A percentile compares a stretch with the other conserved stretches of the same genome.
These are phyloP conservation scores for Acronicta alni DNA, from an alignment of 2,888 invertebrate genomes.

Conservation along the genomic window DNA sequence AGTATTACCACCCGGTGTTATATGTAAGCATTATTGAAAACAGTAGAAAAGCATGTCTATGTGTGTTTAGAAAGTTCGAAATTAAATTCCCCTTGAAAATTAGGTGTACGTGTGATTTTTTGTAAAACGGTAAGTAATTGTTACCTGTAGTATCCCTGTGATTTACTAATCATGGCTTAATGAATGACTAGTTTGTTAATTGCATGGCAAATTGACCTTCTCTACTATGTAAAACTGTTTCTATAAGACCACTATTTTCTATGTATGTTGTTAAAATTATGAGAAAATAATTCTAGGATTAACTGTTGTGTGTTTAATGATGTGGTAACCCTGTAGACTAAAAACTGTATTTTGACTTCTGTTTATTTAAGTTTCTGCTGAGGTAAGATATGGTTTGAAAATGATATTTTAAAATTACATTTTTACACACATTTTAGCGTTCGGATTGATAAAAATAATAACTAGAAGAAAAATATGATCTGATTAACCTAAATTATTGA, in stretches of 20 bases:
- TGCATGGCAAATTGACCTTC: conserved; percentile 61
- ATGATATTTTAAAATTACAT: too few relatives aligned
- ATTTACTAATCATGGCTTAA: conserved; percentile 46
- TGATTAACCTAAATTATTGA: too few relatives aligned
- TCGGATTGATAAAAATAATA: too few relatives aligned
- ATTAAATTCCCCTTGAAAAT: conserved; percentile 65
- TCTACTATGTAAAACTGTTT: conserved; percentile 17
- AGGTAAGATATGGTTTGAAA: too few relatives aligned
- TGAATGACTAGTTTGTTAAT: conserved; percentile 54
- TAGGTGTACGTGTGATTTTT: conserved; percentile 79
- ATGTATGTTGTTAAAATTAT: conserved; percentile 13
- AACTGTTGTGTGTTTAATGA: conserved; percentile 1
- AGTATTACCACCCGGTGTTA: conserved; percentile 78
- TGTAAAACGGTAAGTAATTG: conserved; percentile 78
- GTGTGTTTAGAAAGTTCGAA: conserved; percentile 80
- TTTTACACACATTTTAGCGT: too few relatives aligned
- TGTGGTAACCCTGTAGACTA: background rate
- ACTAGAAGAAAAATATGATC: too few relatives aligned
- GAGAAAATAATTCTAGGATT: conserved; percentile 3
- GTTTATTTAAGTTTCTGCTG: too few relatives aligned
- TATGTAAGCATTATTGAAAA: conserved; percentile 83
- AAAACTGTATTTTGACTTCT: too few relatives aligned
- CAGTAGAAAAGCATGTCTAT: conserved; percentile 82
- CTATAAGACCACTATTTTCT: conserved; percentile 12
- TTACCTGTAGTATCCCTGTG: conserved; percentile 73